Evolutionary conservation across 2,797 vertebrate species (phyloP), one percentile per base, ranked within the genome.

Genomic region (Gadopsis bispinosus): DNA sequence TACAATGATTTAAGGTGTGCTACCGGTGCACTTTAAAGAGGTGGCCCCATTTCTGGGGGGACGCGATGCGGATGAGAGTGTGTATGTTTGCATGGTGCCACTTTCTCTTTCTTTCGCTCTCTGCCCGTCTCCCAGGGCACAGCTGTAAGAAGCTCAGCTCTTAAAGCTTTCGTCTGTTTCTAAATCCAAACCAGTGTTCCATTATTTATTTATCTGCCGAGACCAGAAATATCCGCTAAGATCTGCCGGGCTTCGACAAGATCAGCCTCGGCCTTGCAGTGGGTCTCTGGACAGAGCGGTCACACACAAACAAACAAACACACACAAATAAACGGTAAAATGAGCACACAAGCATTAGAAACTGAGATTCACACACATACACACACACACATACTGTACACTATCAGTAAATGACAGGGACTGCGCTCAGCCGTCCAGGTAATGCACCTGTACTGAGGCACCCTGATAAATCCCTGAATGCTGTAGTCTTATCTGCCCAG

Each of bases 191-290:
- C 83, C 86, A 86, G 71, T 86, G 87, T 90, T 79, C 74, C 83
- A 90, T 90, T 81, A 91, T 89, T 91, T 92, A 92, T 94, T 92
- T 90, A 91, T 90, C 80, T 85, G 80, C 69, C 80, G 62, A 87
- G 75, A 87, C 91, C 73, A 78, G 79, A 92, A 91, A 90, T 88
- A 88, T 86, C 87, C 64, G 22, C 67, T 62, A 88, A 88, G 85
- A 91, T 89, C 87, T 77, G 70, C 75, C 66, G 7, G 37, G 83
- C 79, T 80, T 87, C 61, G 55, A 86, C 81, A 71, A 90, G 87
- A 88, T 82, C 83, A 87, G 83, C 69, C 77, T 66, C 31, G 1
- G 87, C 76, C 80, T 89, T 73, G 86, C 55, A 48, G 85, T 76
- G 53, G 79, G 67, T 90, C 73, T 88, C 75, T 86, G 76, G 73